phyloP scores from a whole-genome alignment of 2,113 vertebrate species.

The Ivindomyrus marchei region DNA sequence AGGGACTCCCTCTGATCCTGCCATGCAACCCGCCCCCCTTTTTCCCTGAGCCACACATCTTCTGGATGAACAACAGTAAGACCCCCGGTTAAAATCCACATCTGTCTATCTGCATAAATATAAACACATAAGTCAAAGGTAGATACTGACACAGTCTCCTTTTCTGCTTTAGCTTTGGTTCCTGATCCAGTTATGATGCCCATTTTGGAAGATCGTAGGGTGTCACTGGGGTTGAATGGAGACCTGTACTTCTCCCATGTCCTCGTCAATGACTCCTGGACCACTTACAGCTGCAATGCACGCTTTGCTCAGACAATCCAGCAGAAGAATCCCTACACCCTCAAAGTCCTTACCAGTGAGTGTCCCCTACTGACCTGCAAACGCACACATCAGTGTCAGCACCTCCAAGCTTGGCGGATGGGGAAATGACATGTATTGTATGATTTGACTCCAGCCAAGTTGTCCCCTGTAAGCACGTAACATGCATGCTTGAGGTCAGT shows the following conservation, averaged over 20 bases:
- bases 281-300: slow-evolving; percentile 90
- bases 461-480: neutral
- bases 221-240: slow-evolving; percentile 86
- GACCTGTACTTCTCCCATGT: slow-evolving; percentile 94
- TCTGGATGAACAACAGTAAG: slow-evolving; percentile 97
- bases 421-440: neutral
- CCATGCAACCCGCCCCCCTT: slow-evolving; percentile 85
- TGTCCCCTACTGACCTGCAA: slow-evolving; percentile 27
- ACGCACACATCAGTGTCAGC: neutral
- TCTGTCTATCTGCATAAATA: neutral
- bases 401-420: neutral
- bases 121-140: too few species aligned
- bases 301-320: slow-evolving; percentile 94
- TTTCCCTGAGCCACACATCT: slow-evolving; percentile 83
- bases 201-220: slow-evolving; percentile 81
- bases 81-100: neutral
- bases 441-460: neutral
- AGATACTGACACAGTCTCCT: neutral
- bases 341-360: slow-evolving; percentile 94
- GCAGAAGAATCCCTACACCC: slow-evolving; percentile 90
- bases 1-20: slow-evolving; percentile 77
- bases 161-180: slow-evolving; percentile 31
- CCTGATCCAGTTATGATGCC: slow-evolving; percentile 73
- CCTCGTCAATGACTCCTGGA: slow-evolving; percentile 72
- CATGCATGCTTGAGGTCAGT: neutral